Conservation (phyloP, 2,113 vertebrate genomes). For the Solea solea region DNA sequence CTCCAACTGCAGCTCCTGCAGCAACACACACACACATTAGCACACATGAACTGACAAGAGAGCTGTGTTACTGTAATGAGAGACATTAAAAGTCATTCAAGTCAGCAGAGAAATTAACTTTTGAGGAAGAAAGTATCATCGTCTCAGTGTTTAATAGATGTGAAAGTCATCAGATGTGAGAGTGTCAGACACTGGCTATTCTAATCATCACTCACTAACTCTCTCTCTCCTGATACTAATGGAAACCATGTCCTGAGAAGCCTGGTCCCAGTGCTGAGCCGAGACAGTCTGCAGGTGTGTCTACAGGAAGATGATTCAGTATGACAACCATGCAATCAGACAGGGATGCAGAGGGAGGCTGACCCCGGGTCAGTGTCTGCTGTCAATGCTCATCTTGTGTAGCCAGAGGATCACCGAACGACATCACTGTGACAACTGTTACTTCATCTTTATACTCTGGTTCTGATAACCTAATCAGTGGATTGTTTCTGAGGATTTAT, state of each 20-base stretch:
- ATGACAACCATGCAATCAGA: conserved; percentile 81
- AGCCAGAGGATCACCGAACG: conserved; percentile 56
- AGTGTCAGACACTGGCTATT: conserved; percentile 59
- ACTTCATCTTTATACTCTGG: conserved; percentile 47
- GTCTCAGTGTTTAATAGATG: conserved; percentile 54
- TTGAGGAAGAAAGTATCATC: conserved; percentile 34
- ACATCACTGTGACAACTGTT: conserved; percentile 36
- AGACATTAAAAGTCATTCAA: conserved; percentile 26
- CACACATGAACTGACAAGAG: conserved; percentile 44
- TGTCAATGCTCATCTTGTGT: conserved; percentile 74
- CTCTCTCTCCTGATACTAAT: conserved; percentile 72
- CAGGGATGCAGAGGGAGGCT: conserved; percentile 55
- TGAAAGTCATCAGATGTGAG: conserved; percentile 70
- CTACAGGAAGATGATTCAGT: conserved; percentile 73
- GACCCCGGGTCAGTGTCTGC: conserved; percentile 70
- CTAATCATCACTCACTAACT: conserved; percentile 65
- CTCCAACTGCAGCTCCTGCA: conserved; percentile 93
- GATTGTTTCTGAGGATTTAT: conserved; percentile 39
- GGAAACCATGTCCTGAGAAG: conserved; percentile 75
- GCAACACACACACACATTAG: conserved; percentile 26
- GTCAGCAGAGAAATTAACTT: conserved; percentile 36
- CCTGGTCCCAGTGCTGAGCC: conserved; percentile 60
- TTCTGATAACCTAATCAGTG: conserved; percentile 57
- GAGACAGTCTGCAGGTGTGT: conserved; percentile 77
- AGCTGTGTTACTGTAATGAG: conserved; percentile 44